Percentiles rank a stretch among this genome's conserved stretches.
These are phyloP conservation scores for Goniozus legneri DNA, from an alignment of 1,140 invertebrate genomes.

Conservation along the genomic window DNA sequence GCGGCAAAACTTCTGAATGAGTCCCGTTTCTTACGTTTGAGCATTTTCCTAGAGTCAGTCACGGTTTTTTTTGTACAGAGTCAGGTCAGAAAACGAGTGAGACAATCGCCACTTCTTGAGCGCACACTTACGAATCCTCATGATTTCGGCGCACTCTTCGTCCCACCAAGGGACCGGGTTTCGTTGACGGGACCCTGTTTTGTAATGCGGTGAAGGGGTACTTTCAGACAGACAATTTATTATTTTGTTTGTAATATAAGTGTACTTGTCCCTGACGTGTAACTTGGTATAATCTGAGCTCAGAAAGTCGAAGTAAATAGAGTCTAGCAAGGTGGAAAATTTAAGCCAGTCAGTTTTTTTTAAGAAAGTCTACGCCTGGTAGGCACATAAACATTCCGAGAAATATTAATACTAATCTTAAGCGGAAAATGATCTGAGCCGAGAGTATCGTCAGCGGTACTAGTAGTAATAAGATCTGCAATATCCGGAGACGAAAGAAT, in stretches of 20 bases:
- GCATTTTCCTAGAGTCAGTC: background rate
- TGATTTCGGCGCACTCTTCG: background rate
- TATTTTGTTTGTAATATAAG: background rate
- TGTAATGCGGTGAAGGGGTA: background rate
- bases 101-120: conserved; percentile 5
- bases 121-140: background rate
- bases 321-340: background rate
- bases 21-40: conserved; percentile 1
- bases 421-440: conserved; percentile 7
- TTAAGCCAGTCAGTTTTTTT: background rate
- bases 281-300: background rate
- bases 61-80: conserved; percentile 1
- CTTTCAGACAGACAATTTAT: background rate
- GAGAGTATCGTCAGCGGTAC: background rate
- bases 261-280: background rate
- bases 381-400: background rate
- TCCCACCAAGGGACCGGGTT: conserved; percentile 7
- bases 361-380: background rate
- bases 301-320: background rate
- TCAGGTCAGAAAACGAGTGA: background rate
- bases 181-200: background rate
- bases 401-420: background rate
- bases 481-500: background rate
- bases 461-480: background rate
- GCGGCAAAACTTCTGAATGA: conserved; percentile 1